Percentiles rank a stretch among this genome's conserved stretches.
Conservation (phyloP, 2,888 invertebrate species). For the Athripsodes cinereus region DNA sequence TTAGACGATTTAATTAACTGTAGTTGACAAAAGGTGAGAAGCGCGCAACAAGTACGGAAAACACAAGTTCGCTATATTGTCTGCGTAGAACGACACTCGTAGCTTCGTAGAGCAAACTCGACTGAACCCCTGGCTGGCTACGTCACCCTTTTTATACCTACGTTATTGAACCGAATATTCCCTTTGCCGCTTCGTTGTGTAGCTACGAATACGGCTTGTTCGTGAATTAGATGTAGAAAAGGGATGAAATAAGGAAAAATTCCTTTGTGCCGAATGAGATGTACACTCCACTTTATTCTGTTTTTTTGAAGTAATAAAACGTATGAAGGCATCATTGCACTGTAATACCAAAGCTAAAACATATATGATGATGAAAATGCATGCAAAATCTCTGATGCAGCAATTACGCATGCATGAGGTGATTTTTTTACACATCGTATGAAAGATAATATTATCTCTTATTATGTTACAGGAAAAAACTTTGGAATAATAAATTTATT, state of each 20-base stretch:
- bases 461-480: no score
- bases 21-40: neutral
- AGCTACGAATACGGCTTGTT: neutral
- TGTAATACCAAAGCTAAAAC: neutral
- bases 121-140: neutral
- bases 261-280: neutral
- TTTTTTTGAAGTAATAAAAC: neutral
- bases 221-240: neutral
- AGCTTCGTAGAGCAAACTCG: neutral
- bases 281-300: neutral
- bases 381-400: no score
- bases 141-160: neutral
- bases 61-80: neutral
- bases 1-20: neutral
- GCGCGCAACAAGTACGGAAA: neutral
- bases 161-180: neutral
- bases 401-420: no score
- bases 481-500: no score
- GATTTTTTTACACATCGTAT: no score
- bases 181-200: neutral
- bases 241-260: neutral
- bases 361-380: no score
- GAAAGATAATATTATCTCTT: no score
- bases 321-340: neutral
- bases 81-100: neutral